Conservation (phyloP, 2,888 invertebrate genomes). For the Spilarctia lutea region DNA sequence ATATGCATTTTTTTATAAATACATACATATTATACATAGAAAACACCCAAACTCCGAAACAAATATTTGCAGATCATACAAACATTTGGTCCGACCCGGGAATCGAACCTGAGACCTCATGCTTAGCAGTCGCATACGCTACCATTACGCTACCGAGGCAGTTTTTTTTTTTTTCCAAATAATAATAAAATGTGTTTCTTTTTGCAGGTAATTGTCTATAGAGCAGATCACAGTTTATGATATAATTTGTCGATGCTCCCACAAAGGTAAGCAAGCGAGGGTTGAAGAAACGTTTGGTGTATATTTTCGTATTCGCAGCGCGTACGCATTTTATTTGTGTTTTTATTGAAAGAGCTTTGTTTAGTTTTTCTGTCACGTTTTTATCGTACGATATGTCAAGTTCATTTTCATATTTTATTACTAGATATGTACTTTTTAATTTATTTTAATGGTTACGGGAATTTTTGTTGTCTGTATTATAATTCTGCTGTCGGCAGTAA, state of each 20-base stretch:
- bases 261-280: conserved; percentile 27
- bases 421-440: background rate
- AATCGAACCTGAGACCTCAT: too few species aligned
- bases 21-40: too few species aligned
- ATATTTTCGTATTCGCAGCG: conserved; percentile 39
- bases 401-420: conserved; percentile 16
- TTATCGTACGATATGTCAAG: conserved; percentile 6
- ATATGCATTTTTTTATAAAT: too few species aligned
- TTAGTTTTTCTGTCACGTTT: conserved; percentile 34
- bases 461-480: background rate
- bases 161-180: conserved; percentile 7
- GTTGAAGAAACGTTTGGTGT: conserved; percentile 27
- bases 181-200: conserved; percentile 38
- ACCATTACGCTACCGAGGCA: too few species aligned
- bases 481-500: background rate
- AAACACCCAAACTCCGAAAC: too few species aligned
- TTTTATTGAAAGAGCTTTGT: conserved; percentile 30
- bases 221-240: conserved; percentile 45
- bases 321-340: conserved; percentile 29
- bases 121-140: too few species aligned
- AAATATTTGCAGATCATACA: too few species aligned
- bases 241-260: conserved; percentile 42
- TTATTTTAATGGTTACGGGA: background rate
- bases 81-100: too few species aligned
- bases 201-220: conserved; percentile 60